These are phyloP conservation scores for Entomyzon cyanotis DNA, from an alignment of 2,113 vertebrate genomes.

Conservation along the genomic window DNA sequence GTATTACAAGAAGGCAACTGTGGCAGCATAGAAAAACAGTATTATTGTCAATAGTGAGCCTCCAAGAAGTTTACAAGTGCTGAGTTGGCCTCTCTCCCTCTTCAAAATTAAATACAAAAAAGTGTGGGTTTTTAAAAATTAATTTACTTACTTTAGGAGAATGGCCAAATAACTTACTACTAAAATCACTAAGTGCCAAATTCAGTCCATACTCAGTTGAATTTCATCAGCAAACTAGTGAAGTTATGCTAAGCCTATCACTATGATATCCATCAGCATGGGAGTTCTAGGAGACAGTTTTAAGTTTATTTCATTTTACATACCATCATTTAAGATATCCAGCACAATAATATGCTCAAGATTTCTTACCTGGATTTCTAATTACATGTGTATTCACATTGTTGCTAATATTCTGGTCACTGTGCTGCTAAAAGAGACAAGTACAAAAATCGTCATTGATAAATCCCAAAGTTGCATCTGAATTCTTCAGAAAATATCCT, in stretches of 20 bases:
- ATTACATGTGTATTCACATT: slow-evolving; percentile 78
- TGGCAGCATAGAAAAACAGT: background rate
- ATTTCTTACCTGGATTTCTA: slow-evolving; percentile 85
- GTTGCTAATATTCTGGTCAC: slow-evolving; percentile 86
- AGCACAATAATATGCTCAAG: background rate
- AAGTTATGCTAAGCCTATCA: background rate
- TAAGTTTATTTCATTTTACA: slow-evolving; percentile 4
- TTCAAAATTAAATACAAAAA: background rate
- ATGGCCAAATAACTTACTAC: slow-evolving; percentile 4
- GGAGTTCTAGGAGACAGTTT: background rate
- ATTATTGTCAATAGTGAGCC: background rate
- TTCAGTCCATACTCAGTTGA: background rate
- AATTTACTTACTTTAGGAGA: background rate
- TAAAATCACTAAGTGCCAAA: background rate
- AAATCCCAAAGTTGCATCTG: background rate
- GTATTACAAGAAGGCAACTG: background rate
- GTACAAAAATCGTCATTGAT: background rate
- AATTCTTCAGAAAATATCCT: slow-evolving; percentile 19
- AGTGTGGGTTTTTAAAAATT: background rate
- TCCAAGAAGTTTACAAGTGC: background rate
- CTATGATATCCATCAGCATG: background rate
- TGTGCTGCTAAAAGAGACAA: slow-evolving; percentile 76
- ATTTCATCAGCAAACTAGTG: slow-evolving; percentile 25
- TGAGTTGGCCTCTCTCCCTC: background rate
- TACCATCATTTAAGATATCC: background rate